These are phyloP conservation scores for Melipona quadrifasciata DNA, from an alignment of 1,140 invertebrate genomes.

Conservation along the genomic window DNA sequence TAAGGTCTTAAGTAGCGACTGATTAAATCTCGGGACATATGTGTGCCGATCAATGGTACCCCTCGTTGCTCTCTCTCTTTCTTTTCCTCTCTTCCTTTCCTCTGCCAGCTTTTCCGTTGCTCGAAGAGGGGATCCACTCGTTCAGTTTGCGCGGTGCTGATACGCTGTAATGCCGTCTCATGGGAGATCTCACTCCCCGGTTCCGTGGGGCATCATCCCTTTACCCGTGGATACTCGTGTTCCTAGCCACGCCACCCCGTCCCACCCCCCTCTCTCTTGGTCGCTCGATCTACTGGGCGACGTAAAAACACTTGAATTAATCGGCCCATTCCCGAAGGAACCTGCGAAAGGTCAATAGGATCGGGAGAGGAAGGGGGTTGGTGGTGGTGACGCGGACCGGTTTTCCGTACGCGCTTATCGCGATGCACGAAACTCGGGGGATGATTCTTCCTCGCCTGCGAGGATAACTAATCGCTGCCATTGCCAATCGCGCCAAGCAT, in stretches of 20 bases:
- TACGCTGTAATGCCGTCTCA: slow-evolving; percentile 79
- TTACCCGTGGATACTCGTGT: slow-evolving; percentile 51
- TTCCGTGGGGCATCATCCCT: slow-evolving; percentile 47
- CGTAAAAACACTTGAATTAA: slow-evolving; percentile 72
- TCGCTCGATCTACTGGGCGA: slow-evolving; percentile 43
- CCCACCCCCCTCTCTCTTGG: not conserved
- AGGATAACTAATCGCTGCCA: slow-evolving; percentile 60
- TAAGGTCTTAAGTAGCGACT: slow-evolving; percentile 79
- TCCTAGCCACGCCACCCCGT: slow-evolving; percentile 15
- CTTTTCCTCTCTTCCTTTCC: slow-evolving; percentile 22
- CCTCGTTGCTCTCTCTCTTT: slow-evolving; percentile 37
- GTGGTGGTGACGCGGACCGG: slow-evolving; percentile 27
- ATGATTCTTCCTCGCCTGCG: not conserved
- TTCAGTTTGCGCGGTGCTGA: slow-evolving; percentile 80
- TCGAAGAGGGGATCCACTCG: slow-evolving; percentile 68
- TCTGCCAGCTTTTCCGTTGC: slow-evolving; percentile 44
- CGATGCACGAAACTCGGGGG: slow-evolving; percentile 40
- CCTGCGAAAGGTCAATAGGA: slow-evolving; percentile 71
- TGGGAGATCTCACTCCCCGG: slow-evolving; percentile 65
- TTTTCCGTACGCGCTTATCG: slow-evolving; percentile 57
- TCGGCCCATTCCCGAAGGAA: slow-evolving; percentile 67
- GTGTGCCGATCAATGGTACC: slow-evolving; percentile 77
- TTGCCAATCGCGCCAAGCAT: slow-evolving; percentile 41
- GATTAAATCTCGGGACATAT: slow-evolving; percentile 82
- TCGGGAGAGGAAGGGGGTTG: slow-evolving; percentile 8